Evolutionary conservation across 2,888 invertebrate species (phyloP), one percentile per base, ranked within the genome.

Genomic region (Phalera bucephala): DNA sequence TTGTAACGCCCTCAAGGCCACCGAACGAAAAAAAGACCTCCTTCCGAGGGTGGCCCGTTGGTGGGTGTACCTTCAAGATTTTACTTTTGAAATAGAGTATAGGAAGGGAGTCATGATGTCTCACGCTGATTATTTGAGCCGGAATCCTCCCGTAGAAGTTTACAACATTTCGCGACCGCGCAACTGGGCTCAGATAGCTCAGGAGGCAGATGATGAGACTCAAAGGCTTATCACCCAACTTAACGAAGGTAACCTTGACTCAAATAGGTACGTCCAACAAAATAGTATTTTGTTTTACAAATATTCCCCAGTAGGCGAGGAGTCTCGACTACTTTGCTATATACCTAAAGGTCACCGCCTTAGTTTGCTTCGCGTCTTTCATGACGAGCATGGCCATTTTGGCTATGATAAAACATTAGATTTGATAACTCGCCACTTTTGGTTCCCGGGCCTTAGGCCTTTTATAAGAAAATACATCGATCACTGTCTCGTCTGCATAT

Each of bases 1-100:
- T 17, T 64, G 64, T 13, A 64, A 58, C 26, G 37, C 58, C 0
- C 31, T 61, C 1, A 58, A 61, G 34, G 5, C 36, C 0, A 59
- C 60, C 0, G 36, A 54, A 21, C 34, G 21, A 0, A 61, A 62
- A 31, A 55, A 51, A 20, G 60, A 62, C 14, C 17, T 62, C 0
- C 20, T 53, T 0, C 51, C 56, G 0, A 29, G 62, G 6, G 51
- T 58, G 1, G 52, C 56, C 0, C 37, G 56, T 1, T 61, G 53
- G 60, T 59, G 57, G 59, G 36, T 55, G 0, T 58, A 39, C 29
- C 19, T 60, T 27, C 60, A 59, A 34, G 57, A 55, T 31, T 62
- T 46, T 20, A 7, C 43, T 2, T 64, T 65, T 27, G 13, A 26
- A 0, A 23, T 60, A 2, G 36, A 46, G 6, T 60, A 63, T 25